Base-by-base conservation (phyloP, 1,140 invertebrate species). In the Drosophila elegans region DNA sequence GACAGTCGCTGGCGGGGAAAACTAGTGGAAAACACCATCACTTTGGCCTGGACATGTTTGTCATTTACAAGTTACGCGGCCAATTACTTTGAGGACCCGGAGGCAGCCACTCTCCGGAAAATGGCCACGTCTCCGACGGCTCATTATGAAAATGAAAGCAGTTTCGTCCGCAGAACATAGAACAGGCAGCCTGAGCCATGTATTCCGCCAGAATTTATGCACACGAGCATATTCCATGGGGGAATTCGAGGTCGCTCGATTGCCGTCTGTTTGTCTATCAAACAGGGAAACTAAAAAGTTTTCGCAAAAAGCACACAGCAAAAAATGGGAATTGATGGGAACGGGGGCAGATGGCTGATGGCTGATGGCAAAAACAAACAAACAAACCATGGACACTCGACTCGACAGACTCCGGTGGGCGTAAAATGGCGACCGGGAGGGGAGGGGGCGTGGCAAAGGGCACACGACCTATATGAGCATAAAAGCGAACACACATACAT, bases 91-190 rank as follows among this genome's bases (percentile, higher is more conserved):
- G 52, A 77, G 74, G 56, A 52, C 74, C 59, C 44, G 46, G 49
- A 34, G 25, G 21, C 62, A 57, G 32, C 25, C 64, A 64, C 66
- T 67, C 46, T 45, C 4, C 5, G 60, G 46, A 39, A 62, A 63
- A 68, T 68, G 64, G 64, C 61, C 36, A 2, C 66, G 52, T 67
- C 45, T 62, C 66, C 46, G 60, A 41, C 34, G 64, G 59, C 84
- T 83, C 84, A 88, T 88, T 89, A 88, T 77, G 83, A 88, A 89
- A 88, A 88, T 88, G 83, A 77, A 77, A 80, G 71, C 72, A 77
- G 25, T 46, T 46, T 27, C 44, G 16, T 21, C 42, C 13, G 42
- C 42, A 16, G 42, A 21, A 21, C 9, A 12, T 13, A 16, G 42
- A 21, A 21, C 9, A 12, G 78, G 16, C 16, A 21, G 16, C 16